These are phyloP conservation scores for Platypus cylindrus DNA, from an alignment of 2,888 invertebrate species.

Conservation along the genomic window DNA sequence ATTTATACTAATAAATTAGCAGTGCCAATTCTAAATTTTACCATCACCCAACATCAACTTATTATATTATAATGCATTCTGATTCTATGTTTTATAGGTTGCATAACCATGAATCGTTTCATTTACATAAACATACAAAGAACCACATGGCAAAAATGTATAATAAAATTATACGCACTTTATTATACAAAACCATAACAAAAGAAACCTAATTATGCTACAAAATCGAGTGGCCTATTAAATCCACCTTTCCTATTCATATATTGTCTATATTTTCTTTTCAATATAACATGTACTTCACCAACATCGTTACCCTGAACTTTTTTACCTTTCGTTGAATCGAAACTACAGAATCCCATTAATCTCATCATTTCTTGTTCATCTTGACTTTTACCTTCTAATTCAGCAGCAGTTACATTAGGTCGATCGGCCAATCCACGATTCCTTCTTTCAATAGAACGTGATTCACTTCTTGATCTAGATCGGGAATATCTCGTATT, in stretches of 20 bases:
- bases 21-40: too few relatives aligned
- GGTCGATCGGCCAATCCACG: constrained; percentile 42
- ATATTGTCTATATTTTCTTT: constrained; percentile 94
- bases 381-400: constrained; percentile 81
- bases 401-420: constrained; percentile 65
- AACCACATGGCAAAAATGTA: too few relatives aligned
- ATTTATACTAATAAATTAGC: too few relatives aligned
- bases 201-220: constrained; percentile 50
- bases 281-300: constrained; percentile 90
- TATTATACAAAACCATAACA: constrained; percentile 3
- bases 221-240: constrained; percentile 94
- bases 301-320: constrained; percentile 89
- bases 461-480: constrained; percentile 27
- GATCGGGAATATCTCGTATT: constrained; percentile 33
- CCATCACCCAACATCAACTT: too few relatives aligned
- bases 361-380: constrained; percentile 90
- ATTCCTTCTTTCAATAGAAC: constrained; percentile 28
- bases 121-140: too few relatives aligned
- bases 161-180: too few relatives aligned
- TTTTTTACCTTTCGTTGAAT: constrained; percentile 92
- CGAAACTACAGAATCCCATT: constrained; percentile 96
- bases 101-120: too few relatives aligned
- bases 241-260: constrained; percentile 99
- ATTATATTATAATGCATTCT: too few relatives aligned
- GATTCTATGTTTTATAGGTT: too few relatives aligned